These are phyloP conservation scores for Leptura quadrifasciata DNA, from an alignment of 2,888 invertebrate genomes.

Conservation along the genomic window DNA sequence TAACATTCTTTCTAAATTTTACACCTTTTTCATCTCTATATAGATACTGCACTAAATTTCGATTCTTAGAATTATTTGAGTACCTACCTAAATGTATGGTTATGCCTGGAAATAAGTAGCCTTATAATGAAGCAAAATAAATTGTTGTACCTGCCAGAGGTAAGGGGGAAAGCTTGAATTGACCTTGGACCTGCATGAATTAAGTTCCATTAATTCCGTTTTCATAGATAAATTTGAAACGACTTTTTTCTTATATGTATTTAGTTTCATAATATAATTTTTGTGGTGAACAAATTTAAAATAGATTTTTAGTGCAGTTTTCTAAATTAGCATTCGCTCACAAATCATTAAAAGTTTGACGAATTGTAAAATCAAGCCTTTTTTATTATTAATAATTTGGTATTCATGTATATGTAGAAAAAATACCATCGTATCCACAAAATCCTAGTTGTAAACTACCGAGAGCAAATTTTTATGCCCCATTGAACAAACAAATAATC, in stretches of 20 bases:
- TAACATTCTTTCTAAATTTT: no score
- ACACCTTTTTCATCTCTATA: no score
- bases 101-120: no score
- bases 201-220: background rate
- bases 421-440: conserved; percentile 19
- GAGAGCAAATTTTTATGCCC: conserved; percentile 16
- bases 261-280: background rate
- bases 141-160: background rate
- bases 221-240: background rate
- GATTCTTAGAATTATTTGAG: no score
- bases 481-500: conserved; percentile 15
- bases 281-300: conserved; percentile 15
- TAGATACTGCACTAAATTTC: no score
- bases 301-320: conserved; percentile 5
- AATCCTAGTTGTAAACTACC: background rate
- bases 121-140: no score
- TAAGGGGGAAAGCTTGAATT: background rate
- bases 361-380: conserved; percentile 2
- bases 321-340: conserved; percentile 7
- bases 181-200: conserved; percentile 11
- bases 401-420: background rate
- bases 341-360: background rate
- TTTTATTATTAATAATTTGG: background rate
- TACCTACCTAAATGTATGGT: no score
- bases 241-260: background rate